Base-by-base conservation (phyloP, 2,113 vertebrate species). In the Apodemus sylvaticus region DNA sequence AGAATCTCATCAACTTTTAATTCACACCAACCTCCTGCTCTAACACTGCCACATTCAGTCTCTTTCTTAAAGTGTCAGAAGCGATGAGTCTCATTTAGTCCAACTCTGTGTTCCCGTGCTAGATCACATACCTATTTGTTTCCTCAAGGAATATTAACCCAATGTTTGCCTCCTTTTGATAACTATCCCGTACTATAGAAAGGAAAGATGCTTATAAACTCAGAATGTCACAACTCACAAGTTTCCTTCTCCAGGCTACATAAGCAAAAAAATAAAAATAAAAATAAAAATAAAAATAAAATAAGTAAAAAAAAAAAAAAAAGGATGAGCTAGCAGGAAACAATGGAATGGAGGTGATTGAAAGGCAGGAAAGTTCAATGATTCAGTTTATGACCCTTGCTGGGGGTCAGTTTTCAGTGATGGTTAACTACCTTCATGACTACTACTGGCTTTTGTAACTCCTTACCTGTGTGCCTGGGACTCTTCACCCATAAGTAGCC, bases 1-100 rank as follows among this genome's bases (percentile, higher is more conserved):
- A 62, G 79, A 94, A 90, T 90, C 73, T 68, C 29, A 68, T 51
- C 74, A 74, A 76, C 60, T 77, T 93, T 90, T 79, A 89, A 29
- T 60, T 82, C 88, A 93, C 55, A 92, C 48, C 48, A 88, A 45
- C 82, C 51, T 42, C 95, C 58, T 48, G n/a, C 58, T 34, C 58
- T 60, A 88, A 70, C 39, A 70, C 9, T 1, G 4, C 34, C 58
- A 76, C 58, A 62, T 73, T 86, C 17, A 3, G 64, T 94, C 42
- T 86, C 39, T 73, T 81, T 88, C 55, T 70, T 79, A 93, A 42
- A 51, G 3, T 62, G 26, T 83, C 73, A 91, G 42, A 86, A 91
- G 45, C 89, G 70, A 91, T 62, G 19, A 89, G 53, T 77, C 42
- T 76, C 58, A 62, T 88, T 83, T 77, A 89, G 60, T 39, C 73